A percentile compares a stretch with the other conserved stretches of the same genome.
phyloP scores from a whole-genome alignment of 2,888 invertebrate species.

The Dynastes grantii region DNA sequence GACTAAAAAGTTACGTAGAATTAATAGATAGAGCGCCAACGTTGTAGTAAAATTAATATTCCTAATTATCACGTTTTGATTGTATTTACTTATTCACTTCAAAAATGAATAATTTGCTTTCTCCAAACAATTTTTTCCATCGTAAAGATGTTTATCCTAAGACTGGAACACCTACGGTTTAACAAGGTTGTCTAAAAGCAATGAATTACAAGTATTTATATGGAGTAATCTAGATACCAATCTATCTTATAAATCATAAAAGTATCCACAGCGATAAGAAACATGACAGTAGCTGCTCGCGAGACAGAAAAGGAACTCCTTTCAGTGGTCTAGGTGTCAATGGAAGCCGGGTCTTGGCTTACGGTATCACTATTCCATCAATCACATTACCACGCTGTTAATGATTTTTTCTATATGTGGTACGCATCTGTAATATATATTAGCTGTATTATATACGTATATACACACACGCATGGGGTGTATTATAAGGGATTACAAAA shows the following conservation, averaged over 20 bases:
- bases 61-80: conserved; percentile 18
- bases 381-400: conserved; percentile 38
- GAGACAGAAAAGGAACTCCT: conserved; percentile 33
- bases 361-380: conserved; percentile 43
- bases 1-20: not conserved
- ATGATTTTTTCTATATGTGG: conserved; percentile 31
- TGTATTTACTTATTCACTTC: conserved; percentile 27
- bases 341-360: conserved; percentile 10
- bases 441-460: not conserved
- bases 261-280: conserved; percentile 40
- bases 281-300: conserved; percentile 42
- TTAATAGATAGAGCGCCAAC: not conserved
- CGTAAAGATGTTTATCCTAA: conserved; percentile 14
- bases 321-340: conserved; percentile 39
- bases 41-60: conserved; percentile 3
- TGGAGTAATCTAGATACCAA: conserved; percentile 40
- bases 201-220: conserved; percentile 47
- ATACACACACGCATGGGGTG: not conserved
- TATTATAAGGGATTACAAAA: conserved; percentile 32
- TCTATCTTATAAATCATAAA: conserved; percentile 44
- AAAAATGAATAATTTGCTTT: conserved; percentile 21
- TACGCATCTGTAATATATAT: conserved; percentile 36
- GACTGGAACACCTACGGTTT: not conserved
- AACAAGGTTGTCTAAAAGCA: conserved; percentile 40
- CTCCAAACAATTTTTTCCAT: conserved; percentile 7